Percentiles rank a stretch among this genome's conserved stretches.
These are phyloP conservation scores for Etia nguti DNA, from an alignment of 2,113 vertebrate genomes.

Conservation along the genomic window DNA sequence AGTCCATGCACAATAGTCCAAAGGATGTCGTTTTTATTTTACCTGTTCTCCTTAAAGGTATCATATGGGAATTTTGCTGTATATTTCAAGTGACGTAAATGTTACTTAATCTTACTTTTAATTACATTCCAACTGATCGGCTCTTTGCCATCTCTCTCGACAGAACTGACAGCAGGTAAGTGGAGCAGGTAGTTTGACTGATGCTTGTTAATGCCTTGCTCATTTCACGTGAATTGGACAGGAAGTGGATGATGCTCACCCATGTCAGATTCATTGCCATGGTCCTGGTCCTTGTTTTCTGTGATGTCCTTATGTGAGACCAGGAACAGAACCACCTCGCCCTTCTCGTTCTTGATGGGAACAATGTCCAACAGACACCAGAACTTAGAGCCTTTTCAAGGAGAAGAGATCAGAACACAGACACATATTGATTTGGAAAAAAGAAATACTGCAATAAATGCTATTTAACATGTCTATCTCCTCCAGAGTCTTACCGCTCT, in stretches of 20 bases:
- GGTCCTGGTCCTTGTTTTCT: conserved; percentile 78
- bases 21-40: not conserved
- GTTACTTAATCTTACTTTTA: not conserved
- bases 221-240: conserved; percentile 7
- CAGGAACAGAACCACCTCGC: conserved; percentile 87
- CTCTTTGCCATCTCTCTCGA: not conserved
- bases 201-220: not conserved
- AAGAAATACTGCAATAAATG: not conserved
- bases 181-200: not conserved
- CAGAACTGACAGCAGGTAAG: not conserved
- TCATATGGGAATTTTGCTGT: not conserved
- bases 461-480: not conserved
- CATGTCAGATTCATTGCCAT: conserved; percentile 73
- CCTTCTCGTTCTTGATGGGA: conserved; percentile 91
- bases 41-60: not conserved
- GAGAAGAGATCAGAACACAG: not conserved
- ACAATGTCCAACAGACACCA: conserved; percentile 91
- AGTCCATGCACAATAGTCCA: not conserved
- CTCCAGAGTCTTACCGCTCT: conserved; percentile 63
- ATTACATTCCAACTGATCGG: not conserved
- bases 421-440: not conserved
- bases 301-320: conserved; percentile 91
- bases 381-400: conserved; percentile 78
- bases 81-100: not conserved
- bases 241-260: conserved; percentile 54